These are phyloP conservation scores for Zenarchopterus dispar DNA, from an alignment of 2,797 vertebrate species.

Conservation along the genomic window DNA sequence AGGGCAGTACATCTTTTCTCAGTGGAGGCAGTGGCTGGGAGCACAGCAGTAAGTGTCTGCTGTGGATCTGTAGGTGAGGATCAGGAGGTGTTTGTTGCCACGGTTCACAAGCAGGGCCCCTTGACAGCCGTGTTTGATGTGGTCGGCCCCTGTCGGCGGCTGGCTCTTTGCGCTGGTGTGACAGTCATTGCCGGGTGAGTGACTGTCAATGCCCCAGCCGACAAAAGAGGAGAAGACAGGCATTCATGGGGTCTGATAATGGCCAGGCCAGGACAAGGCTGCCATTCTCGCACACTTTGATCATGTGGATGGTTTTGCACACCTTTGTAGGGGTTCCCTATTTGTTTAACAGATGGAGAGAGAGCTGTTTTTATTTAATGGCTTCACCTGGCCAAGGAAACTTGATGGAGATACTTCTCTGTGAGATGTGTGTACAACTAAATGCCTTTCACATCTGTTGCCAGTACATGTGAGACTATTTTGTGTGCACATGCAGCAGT, in stretches of 20 bases:
- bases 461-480: conserved; percentile 28
- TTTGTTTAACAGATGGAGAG: conserved; percentile 81
- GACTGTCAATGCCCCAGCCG: conserved; percentile 82
- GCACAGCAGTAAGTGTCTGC: conserved; percentile 79
- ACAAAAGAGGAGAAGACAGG: conserved; percentile 86
- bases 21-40: conserved; percentile 75
- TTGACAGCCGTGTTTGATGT: conserved; percentile 84
- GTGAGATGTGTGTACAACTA: conserved; percentile 60
- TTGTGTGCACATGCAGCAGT: conserved; percentile 1
- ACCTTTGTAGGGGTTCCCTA: conserved; percentile 81
- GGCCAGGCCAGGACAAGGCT: conserved; percentile 79
- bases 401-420: conserved; percentile 72
- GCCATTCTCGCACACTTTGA: conserved; percentile 82
- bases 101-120: conserved; percentile 81
- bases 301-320: conserved; percentile 80
- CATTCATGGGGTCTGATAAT: conserved; percentile 84
- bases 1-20: conserved; percentile 81
- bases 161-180: conserved; percentile 84
- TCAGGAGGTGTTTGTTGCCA: conserved; percentile 84
- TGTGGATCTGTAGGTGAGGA: conserved; percentile 82
- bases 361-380: conserved; percentile 56
- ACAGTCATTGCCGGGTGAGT: conserved; percentile 87
- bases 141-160: conserved; percentile 81
- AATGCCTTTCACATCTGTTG: conserved; percentile 46
- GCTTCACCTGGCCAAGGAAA: conserved; percentile 70